These are phyloP conservation scores for Catostylus mosaicus DNA, from an alignment of 30 jellyfish, hydroid and myxozoan genomes.

Conservation along the genomic window DNA sequence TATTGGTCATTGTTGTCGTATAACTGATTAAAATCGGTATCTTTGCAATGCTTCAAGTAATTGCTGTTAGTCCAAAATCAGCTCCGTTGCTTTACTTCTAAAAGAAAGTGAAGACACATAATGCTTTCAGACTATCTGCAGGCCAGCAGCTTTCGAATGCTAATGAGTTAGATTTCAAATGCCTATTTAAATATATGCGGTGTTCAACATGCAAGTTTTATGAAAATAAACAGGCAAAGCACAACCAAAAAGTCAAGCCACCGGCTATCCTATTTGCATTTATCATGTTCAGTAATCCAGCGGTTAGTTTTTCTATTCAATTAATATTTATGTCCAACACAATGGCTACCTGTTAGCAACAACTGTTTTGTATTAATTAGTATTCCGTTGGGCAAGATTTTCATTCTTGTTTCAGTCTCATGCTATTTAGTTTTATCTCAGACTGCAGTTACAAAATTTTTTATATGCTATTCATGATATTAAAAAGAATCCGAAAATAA, in stretches of 20 bases:
- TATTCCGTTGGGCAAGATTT: background rate
- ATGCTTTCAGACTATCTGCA: no score
- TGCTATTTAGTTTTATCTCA: no score
- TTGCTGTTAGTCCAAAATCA: no score
- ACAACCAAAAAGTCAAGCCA: slow-evolving; percentile 37
- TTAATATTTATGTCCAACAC: slow-evolving; percentile 18
- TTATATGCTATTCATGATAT: no score
- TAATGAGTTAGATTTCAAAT: background rate
- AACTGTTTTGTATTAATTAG: background rate
- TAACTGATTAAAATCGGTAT: no score
- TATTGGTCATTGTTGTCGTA: background rate
- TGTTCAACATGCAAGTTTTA: slow-evolving; percentile 16
- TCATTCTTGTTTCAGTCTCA: background rate
- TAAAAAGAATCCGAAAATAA: no score
- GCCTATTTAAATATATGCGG: background rate
- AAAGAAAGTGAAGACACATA: no score
- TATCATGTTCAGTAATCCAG: slow-evolving; percentile 40
- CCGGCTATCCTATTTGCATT: slow-evolving; percentile 56
- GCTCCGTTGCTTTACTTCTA: no score
- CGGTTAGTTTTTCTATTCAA: slow-evolving; percentile 28
- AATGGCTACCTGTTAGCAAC: slow-evolving; percentile 44
- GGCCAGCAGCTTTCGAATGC: background rate
- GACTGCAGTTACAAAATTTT: no score
- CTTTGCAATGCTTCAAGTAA: no score
- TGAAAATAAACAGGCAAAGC: background rate